A percentile compares a stretch with the other conserved stretches of the same genome.
Conservation (phyloP, 2,113 vertebrate species). For the Oxyruncus cristatus region DNA sequence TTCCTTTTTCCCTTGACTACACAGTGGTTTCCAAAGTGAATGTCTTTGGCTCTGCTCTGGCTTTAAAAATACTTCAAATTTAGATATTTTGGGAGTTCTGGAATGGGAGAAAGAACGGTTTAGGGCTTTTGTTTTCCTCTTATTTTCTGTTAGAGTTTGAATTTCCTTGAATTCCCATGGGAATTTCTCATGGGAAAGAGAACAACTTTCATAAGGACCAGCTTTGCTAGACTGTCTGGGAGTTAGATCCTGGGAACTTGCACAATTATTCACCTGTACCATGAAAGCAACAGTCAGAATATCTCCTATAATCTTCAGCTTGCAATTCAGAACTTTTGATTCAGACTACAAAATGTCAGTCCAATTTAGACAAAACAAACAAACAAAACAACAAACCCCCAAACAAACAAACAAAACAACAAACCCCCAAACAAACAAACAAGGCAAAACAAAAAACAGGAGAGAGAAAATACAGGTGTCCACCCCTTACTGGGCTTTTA, state of each 20-base stretch:
- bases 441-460: neutral
- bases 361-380: neutral
- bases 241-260: neutral
- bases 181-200: constrained; percentile 23
- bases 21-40: neutral
- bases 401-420: neutral
- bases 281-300: neutral
- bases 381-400: neutral
- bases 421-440: neutral
- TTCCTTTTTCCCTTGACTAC: constrained; percentile 60
- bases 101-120: neutral
- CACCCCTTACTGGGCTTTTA: neutral
- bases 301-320: neutral
- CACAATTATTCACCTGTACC: neutral
- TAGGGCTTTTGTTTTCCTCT: constrained; percentile 38
- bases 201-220: neutral
- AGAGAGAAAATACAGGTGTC: neutral
- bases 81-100: neutral
- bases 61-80: constrained; percentile 47
- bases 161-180: constrained; percentile 62
- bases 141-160: constrained; percentile 44
- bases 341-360: neutral
- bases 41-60: constrained; percentile 22
- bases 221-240: neutral
- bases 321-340: neutral